Evolutionary conservation across 2,888 invertebrate genomes (phyloP).

Genomic region (Esperia sulphurella): DNA sequence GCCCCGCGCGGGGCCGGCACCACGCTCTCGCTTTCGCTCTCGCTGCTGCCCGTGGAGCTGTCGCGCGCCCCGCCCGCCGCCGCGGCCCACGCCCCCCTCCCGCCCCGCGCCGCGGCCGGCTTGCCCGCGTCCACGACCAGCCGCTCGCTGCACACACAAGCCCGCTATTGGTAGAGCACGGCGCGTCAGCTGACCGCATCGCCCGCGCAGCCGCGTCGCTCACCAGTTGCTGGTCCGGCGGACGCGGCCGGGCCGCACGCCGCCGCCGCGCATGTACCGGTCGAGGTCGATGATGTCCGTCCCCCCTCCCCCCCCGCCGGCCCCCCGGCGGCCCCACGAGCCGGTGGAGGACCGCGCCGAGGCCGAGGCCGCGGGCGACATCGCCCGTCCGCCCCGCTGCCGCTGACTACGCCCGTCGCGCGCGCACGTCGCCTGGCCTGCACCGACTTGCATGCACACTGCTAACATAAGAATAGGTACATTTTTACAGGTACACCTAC

Average conservation of each 20-base stretch:
- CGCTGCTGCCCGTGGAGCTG: slow-evolving; percentile 11
- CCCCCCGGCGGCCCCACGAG: slow-evolving; percentile 26
- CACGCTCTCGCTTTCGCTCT: too few species aligned
- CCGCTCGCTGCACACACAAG: slow-evolving; percentile 27
- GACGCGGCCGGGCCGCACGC: slow-evolving; percentile 28
- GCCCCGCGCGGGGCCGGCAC: slow-evolving; percentile 14
- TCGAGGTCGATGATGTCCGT: slow-evolving; percentile 65
- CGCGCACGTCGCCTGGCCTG: too few species aligned
- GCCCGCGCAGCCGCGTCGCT: background rate
- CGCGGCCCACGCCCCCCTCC: slow-evolving; percentile 1
- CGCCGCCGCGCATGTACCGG: slow-evolving; percentile 52
- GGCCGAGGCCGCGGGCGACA: background rate
- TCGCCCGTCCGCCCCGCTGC: background rate
- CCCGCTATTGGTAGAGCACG: too few species aligned
- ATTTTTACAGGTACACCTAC: too few species aligned
- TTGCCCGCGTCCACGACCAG: slow-evolving; percentile 58
- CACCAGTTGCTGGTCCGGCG: background rate
- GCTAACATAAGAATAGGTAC: too few species aligned
- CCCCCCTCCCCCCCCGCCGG: slow-evolving; percentile 17
- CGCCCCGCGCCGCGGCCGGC: slow-evolving; percentile 13
- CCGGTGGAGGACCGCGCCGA: slow-evolving; percentile 11
- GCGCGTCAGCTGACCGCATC: background rate
- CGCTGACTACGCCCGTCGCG: background rate
- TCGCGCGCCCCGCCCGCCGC: background rate
- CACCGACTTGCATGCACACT: too few species aligned